phyloP scores from a whole-genome alignment of 30 jellyfish, hydroid and myxozoan species.

The Haliclystus octoradiatus region DNA sequence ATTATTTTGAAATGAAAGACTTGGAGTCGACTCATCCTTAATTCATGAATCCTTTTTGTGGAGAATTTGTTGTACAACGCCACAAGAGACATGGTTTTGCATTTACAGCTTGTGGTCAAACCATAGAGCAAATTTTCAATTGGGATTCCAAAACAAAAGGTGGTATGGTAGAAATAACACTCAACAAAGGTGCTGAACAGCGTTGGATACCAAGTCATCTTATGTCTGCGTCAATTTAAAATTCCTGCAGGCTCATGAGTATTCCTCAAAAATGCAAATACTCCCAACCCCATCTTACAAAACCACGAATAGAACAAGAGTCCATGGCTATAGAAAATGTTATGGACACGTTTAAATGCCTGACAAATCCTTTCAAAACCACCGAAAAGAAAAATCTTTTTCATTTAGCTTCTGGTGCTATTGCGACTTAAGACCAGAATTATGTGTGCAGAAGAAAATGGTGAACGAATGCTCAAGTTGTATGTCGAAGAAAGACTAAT shows the following conservation, averaged over 20 bases:
- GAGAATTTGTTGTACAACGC: too few relatives aligned
- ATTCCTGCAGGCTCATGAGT: background rate
- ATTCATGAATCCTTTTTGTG: constrained; percentile 1
- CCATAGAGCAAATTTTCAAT: constrained; percentile 26
- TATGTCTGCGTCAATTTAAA: too few relatives aligned
- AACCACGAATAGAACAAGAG: constrained; percentile 1
- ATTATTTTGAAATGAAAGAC: constrained; percentile 60
- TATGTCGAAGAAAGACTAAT: constrained; percentile 2
- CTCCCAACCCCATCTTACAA: constrained; percentile 11
- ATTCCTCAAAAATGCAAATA: constrained; percentile 2
- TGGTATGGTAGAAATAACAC: constrained; percentile 17
- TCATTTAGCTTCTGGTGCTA: constrained; percentile 23
- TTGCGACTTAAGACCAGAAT: constrained; percentile 16
- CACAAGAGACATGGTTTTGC: constrained; percentile 23
- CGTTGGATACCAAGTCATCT: constrained; percentile 32
- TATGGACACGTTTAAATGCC: constrained; percentile 5
- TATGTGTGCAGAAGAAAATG: constrained; percentile 8
- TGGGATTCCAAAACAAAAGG: too few relatives aligned
- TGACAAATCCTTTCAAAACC: constrained; percentile 29
- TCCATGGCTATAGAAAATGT: background rate
- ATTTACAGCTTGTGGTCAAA: constrained; percentile 32
- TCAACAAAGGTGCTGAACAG: constrained; percentile 19
- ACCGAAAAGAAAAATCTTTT: constrained; percentile 5
- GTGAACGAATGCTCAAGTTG: constrained; percentile 19
- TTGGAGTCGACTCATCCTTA: constrained; percentile 49